Percentiles rank a stretch among this genome's conserved stretches.
Evolutionary conservation across 2,113 vertebrate species (phyloP).

Genomic region (Pavo muticus): DNA sequence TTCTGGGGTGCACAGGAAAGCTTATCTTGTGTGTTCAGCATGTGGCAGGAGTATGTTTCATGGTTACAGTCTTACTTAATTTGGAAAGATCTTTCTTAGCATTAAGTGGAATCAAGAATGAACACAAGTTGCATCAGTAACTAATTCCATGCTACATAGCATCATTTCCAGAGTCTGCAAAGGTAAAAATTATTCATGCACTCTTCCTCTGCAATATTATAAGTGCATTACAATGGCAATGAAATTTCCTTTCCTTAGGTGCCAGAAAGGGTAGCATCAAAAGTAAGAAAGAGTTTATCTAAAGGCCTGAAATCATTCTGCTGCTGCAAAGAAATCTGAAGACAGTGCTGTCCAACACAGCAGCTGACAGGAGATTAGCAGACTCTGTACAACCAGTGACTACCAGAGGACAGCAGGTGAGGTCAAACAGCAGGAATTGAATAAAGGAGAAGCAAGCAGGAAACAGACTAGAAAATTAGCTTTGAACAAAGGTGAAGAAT

Average conservation of each 20-base stretch:
- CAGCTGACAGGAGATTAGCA: neutral
- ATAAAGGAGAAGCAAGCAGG: neutral
- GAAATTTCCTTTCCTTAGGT: neutral
- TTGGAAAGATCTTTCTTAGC: slow-evolving; percentile 48
- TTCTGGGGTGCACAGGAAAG: slow-evolving; percentile 47
- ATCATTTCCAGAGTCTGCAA: neutral
- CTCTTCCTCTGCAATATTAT: neutral
- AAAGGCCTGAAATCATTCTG: neutral
- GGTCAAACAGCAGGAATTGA: neutral
- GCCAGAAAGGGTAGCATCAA: neutral
- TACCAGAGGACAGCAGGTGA: neutral
- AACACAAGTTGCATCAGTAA: slow-evolving; percentile 40
- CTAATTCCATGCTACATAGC: neutral
- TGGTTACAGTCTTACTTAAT: slow-evolving; percentile 40
- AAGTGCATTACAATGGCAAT: neutral
- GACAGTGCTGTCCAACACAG: neutral
- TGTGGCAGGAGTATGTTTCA: slow-evolving; percentile 49
- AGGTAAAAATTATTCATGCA: neutral
- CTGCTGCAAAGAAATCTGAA: neutral
- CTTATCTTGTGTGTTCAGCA: slow-evolving; percentile 48
- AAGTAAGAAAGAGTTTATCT: neutral
- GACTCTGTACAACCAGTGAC: neutral
- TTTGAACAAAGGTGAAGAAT: neutral
- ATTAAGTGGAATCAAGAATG: slow-evolving; percentile 21
- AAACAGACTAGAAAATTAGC: neutral